Percentiles rank a stretch among this genome's conserved stretches.
Conservation (phyloP, 35 echinoderm and acorn worm genomes). For the Anneissia japonica region DNA sequence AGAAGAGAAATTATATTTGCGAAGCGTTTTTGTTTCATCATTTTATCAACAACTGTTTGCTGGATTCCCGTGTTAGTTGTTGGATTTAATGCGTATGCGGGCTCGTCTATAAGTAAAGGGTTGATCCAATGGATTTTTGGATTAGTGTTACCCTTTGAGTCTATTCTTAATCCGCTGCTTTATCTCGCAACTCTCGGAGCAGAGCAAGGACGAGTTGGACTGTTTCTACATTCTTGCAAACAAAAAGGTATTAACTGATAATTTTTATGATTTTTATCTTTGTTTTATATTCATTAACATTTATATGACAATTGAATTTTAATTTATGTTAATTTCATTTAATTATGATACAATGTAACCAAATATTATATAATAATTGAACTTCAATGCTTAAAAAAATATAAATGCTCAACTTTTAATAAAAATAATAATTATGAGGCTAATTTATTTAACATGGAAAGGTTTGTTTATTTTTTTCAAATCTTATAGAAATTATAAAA, state of each 20-base stretch:
- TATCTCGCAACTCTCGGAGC: not conserved
- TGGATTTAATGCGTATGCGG: not conserved
- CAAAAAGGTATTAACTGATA: not conserved
- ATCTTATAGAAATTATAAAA: too few relatives aligned
- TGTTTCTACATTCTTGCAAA: not conserved
- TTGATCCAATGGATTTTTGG: not conserved
- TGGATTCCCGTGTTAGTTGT: not conserved
- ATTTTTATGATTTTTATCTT: too few relatives aligned
- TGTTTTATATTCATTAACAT: too few relatives aligned
- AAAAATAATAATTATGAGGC: too few relatives aligned
- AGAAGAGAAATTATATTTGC: not conserved
- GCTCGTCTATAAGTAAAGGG: not conserved
- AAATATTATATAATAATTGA: too few relatives aligned
- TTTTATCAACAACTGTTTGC: not conserved
- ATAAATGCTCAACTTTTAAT: too few relatives aligned
- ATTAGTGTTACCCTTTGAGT: not conserved
- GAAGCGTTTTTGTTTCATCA: not conserved
- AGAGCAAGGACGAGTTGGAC: not conserved
- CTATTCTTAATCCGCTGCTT: not conserved
- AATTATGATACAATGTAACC: too few relatives aligned
- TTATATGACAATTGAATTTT: too few relatives aligned
- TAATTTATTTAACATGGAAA: too few relatives aligned
- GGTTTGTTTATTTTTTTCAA: too few relatives aligned
- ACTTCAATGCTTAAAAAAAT: too few relatives aligned
- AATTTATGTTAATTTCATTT: too few relatives aligned